A percentile compares a stretch with the other conserved stretches of the same genome.
These are phyloP conservation scores for Emesis russula DNA, from an alignment of 2,888 invertebrate genomes.

Conservation along the genomic window DNA sequence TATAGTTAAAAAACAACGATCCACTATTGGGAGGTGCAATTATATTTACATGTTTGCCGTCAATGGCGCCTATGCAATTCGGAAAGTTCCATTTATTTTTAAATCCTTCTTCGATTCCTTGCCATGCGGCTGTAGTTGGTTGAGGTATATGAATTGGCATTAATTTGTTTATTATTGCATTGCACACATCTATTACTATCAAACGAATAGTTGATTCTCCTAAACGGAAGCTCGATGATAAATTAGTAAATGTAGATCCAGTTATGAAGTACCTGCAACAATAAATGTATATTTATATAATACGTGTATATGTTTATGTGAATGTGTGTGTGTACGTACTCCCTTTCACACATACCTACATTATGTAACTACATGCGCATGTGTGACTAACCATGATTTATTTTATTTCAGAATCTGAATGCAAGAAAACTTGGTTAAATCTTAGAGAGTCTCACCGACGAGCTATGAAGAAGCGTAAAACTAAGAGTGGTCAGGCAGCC, in stretches of 20 bases:
- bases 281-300: constrained; percentile 47
- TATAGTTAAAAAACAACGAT: constrained; percentile 56
- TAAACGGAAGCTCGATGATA: constrained; percentile 78
- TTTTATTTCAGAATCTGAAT: no score
- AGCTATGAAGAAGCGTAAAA: constrained; percentile 80
- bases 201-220: constrained; percentile 79
- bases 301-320: constrained; percentile 38
- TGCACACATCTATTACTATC: constrained; percentile 80
- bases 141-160: constrained; percentile 77
- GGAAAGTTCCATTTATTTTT: constrained; percentile 52
- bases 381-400: no score
- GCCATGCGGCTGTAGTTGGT: constrained; percentile 53
- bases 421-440: no score
- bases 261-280: constrained; percentile 82
- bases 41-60: constrained; percentile 58
- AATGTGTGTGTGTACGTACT: no score
- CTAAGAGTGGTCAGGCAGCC: constrained; percentile 83
- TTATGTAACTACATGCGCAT: no score
- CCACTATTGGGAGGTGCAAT: constrained; percentile 58
- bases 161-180: constrained; percentile 83
- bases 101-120: constrained; percentile 47
- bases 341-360: no score
- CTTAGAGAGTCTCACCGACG: constrained; percentile 47
- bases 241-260: constrained; percentile 79
- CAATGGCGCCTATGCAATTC: constrained; percentile 36